These are phyloP conservation scores for Argyrosomus japonicus DNA, from an alignment of 2,113 vertebrate species.

Conservation along the genomic window DNA sequence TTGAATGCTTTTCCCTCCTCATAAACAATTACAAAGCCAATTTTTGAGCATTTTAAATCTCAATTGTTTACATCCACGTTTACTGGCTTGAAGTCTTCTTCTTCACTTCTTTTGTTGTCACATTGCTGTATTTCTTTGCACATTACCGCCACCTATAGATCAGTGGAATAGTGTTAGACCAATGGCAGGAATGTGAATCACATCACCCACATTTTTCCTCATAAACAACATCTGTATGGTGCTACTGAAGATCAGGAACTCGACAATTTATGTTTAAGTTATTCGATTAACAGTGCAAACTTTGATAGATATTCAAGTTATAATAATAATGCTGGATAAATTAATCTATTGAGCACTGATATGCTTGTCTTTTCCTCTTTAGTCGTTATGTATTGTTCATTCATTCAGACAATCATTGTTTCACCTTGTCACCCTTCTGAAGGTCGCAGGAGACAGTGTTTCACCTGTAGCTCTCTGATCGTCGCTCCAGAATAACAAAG, in stretches of 20 bases:
- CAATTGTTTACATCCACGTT: neutral
- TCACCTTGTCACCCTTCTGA: neutral
- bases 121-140: neutral
- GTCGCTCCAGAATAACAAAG: constrained; percentile 15
- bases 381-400: neutral
- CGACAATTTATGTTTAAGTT: neutral
- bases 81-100: neutral
- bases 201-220: neutral
- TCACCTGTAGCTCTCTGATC: constrained; percentile 9
- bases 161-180: neutral
- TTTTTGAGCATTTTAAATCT: no score
- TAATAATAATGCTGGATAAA: neutral
- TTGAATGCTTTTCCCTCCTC: no score
- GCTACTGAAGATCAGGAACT: neutral
- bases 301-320: neutral
- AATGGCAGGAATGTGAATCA: neutral
- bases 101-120: neutral
- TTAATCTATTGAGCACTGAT: neutral
- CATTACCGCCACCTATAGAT: neutral
- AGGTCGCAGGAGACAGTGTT: constrained; percentile 3
- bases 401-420: neutral
- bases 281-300: neutral
- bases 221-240: neutral
- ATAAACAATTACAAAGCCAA: no score
- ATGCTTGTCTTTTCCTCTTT: neutral